These are phyloP conservation scores for Xylophagus ater DNA, from an alignment of 2,888 invertebrate species.

Conservation along the genomic window DNA sequence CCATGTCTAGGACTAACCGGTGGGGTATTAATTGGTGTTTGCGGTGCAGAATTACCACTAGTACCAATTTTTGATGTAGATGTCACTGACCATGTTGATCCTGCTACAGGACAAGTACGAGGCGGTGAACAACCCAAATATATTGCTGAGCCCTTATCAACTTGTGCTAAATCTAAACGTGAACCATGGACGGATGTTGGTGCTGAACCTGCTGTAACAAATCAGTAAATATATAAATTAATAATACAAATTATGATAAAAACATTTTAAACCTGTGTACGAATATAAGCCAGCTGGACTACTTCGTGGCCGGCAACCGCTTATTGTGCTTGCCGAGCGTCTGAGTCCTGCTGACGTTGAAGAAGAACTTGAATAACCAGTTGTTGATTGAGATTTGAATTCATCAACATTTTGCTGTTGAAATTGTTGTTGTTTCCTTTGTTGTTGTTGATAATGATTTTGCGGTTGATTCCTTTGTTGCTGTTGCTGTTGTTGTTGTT, in stretches of 20 bases:
- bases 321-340: constrained; percentile 26
- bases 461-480: constrained; percentile 15
- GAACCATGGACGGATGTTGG: constrained; percentile 65
- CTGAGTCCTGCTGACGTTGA: no score
- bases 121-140: constrained; percentile 45
- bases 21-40: constrained; percentile 62
- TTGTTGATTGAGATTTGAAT: no score
- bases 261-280: constrained; percentile 47
- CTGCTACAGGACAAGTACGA: constrained; percentile 21
- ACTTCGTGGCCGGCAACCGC: constrained; percentile 53
- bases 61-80: constrained; percentile 45
- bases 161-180: constrained; percentile 53
- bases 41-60: constrained; percentile 59
- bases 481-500: constrained; percentile 12
- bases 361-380: no score
- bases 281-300: constrained; percentile 70
- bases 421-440: constrained; percentile 14
- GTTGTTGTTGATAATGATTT: constrained; percentile 17
- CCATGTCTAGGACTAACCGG: constrained; percentile 63
- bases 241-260: not conserved
- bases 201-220: constrained; percentile 45
- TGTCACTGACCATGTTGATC: constrained; percentile 34
- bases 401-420: constrained; percentile 27
- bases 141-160: constrained; percentile 48
- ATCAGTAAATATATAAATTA: not conserved